Evolutionary conservation across 2,113 vertebrate species (phyloP).

Genomic region (Alouatta palliata): DNA sequence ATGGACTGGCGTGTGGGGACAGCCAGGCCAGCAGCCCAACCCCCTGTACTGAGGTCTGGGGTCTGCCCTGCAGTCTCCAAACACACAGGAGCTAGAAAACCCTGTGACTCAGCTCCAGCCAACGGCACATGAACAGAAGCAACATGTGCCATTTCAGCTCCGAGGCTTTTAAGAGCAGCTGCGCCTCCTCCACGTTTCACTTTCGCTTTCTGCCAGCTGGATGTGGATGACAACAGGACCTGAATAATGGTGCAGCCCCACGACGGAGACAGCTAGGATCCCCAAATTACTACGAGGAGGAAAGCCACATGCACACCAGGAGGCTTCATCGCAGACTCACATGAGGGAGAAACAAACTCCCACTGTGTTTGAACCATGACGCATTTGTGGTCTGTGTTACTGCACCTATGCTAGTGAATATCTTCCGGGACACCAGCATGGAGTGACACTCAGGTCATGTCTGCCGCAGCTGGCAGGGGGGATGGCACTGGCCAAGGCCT

Average conservation of each 20-base stretch:
- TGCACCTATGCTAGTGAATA: background rate
- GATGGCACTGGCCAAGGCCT: background rate
- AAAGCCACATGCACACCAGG: background rate
- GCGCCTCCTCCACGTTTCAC: background rate
- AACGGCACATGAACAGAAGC: accelerated
- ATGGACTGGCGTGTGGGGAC: accelerated
- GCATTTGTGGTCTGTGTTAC: background rate
- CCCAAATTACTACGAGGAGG: background rate
- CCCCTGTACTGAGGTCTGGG: background rate
- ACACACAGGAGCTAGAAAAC: background rate
- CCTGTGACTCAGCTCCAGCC: background rate
- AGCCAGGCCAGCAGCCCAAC: background rate
- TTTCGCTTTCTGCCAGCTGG: background rate
- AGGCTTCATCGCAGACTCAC: accelerated
- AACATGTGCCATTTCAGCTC: background rate
- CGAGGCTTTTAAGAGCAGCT: background rate
- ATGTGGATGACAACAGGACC: background rate
- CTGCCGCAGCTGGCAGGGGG: background rate
- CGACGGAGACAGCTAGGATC: background rate
- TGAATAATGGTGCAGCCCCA: background rate
- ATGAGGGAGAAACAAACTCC: background rate
- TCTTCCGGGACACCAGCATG: accelerated
- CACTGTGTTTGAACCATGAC: background rate
- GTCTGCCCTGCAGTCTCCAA: background rate
- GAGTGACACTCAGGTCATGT: background rate